Percentiles rank a stretch among this genome's conserved stretches.
These are phyloP conservation scores for Plodia interpunctella DNA, from an alignment of 1,140 invertebrate genomes.

Conservation along the genomic window DNA sequence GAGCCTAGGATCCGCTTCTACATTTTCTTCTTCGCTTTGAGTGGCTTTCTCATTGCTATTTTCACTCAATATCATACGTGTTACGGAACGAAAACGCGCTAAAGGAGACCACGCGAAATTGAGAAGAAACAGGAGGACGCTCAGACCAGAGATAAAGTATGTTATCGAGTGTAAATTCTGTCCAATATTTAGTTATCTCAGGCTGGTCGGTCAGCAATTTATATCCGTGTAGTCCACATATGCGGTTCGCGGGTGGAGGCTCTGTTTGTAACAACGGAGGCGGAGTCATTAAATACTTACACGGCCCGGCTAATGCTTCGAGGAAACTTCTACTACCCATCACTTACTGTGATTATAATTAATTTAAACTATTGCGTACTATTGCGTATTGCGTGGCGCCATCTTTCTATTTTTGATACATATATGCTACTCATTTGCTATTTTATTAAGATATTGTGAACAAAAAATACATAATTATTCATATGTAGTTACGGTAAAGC, in stretches of 20 bases:
- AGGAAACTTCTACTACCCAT: conserved; percentile 17
- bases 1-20: too few species aligned
- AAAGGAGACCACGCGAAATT: too few species aligned
- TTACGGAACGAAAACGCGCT: too few species aligned
- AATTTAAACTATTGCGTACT: conserved; percentile 8
- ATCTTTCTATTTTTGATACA: not conserved
- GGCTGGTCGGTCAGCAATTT: conserved; percentile 39
- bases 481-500: not conserved
- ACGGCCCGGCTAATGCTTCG: conserved; percentile 23
- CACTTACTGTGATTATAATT: conserved; percentile 21
- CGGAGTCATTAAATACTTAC: conserved; percentile 51
- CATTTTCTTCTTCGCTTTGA: too few species aligned
- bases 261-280: conserved; percentile 47
- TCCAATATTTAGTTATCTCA: conserved; percentile 7
- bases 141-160: not conserved
- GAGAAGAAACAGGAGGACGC: too few species aligned
- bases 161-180: not conserved
- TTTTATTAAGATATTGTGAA: too few species aligned
- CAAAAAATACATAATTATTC: too few species aligned
- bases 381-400: not conserved
- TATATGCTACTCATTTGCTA: too few species aligned
- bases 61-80: too few species aligned
- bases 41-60: too few species aligned
- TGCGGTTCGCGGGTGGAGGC: conserved; percentile 36
- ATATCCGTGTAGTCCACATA: conserved; percentile 34